Conservation (phyloP, 2,797 vertebrate genomes). For the Malurus splendens region DNA sequence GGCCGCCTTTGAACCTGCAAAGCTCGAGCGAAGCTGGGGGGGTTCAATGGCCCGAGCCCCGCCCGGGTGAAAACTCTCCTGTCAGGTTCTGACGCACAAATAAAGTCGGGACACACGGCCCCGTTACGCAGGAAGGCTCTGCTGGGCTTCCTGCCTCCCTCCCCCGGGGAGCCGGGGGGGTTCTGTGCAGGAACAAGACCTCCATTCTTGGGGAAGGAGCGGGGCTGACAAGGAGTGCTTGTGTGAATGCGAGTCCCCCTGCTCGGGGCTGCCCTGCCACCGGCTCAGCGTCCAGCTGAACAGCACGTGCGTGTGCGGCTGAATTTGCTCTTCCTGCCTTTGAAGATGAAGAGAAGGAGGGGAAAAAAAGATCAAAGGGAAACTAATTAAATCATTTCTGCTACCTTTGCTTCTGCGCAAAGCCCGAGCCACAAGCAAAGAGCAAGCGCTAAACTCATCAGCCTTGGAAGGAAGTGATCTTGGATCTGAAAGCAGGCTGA, state of each 20-base stretch:
- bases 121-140: background rate
- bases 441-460: background rate
- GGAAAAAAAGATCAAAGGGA: background rate
- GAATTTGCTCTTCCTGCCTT: conserved; percentile 47
- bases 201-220: background rate
- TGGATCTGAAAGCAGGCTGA: background rate
- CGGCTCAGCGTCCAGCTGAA: background rate
- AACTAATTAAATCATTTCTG: background rate
- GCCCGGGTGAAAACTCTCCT: background rate
- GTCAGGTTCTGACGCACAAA: background rate
- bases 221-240: conserved; percentile 3
- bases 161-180: fast-evolving
- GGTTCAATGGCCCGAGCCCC: fast-evolving
- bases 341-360: conserved; percentile 30
- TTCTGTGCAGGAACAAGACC: background rate
- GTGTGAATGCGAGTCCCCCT: background rate
- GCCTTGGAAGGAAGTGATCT: background rate
- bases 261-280: background rate
- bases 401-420: background rate
- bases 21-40: background rate
- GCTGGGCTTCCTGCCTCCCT: background rate
- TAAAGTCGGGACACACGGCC: background rate
- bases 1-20: background rate
- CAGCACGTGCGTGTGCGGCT: background rate
- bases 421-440: background rate